phyloP scores from a whole-genome alignment of 2,888 invertebrate genomes.

The Parnassius mnemosyne region DNA sequence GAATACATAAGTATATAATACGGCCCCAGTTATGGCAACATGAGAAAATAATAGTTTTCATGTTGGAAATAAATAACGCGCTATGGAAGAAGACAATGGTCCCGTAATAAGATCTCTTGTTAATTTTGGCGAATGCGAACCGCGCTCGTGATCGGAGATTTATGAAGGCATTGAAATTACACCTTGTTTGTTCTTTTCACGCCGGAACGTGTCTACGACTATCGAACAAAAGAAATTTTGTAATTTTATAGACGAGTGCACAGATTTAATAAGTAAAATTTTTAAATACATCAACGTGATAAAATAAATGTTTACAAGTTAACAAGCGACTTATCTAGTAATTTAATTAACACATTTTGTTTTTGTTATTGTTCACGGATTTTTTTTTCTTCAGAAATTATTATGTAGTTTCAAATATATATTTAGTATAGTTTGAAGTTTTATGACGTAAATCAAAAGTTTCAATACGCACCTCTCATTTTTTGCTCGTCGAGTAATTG shows the following conservation, averaged over 20 bases:
- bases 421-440: not conserved
- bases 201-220: slow-evolving; percentile 38
- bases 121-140: slow-evolving; percentile 70
- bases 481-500: slow-evolving; percentile 96
- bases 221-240: slow-evolving; percentile 29
- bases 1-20: slow-evolving; percentile 37
- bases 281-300: no score
- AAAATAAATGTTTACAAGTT: no score
- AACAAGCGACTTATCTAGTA: no score
- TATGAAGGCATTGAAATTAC: slow-evolving; percentile 69
- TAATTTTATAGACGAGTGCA: slow-evolving; percentile 14
- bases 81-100: slow-evolving; percentile 71
- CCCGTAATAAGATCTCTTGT: slow-evolving; percentile 71
- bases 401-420: not conserved
- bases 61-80: slow-evolving; percentile 72
- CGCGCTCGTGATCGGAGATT: slow-evolving; percentile 60
- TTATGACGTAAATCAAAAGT: not conserved
- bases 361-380: no score
- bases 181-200: slow-evolving; percentile 60
- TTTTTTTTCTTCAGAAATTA: no score
- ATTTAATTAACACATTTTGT: no score
- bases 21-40: slow-evolving; percentile 52
- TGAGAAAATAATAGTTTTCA: slow-evolving; percentile 73
- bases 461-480: slow-evolving; percentile 89
- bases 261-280: no score